A percentile compares a stretch with the other conserved stretches of the same genome.
Conservation (phyloP, 1,140 invertebrate genomes). For the Drosophila kepulauana region DNA sequence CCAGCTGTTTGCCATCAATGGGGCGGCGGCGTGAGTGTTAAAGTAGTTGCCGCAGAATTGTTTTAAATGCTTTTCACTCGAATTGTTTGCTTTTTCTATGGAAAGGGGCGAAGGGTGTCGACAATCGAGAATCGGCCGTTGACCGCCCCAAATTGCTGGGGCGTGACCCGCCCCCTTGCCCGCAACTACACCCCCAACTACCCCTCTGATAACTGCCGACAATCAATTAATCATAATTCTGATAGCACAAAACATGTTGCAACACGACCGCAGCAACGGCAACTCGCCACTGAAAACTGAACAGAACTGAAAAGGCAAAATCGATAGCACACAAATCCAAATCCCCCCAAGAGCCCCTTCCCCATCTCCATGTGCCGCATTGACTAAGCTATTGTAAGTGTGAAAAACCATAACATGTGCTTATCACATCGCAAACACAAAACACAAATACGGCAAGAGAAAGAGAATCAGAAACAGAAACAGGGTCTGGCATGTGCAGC, state of each 20-base stretch:
- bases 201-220: constrained; percentile 48
- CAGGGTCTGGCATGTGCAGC: constrained; percentile 46
- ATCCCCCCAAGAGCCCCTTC: constrained; percentile 22
- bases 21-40: background rate
- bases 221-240: constrained; percentile 80
- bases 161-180: constrained; percentile 47
- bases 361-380: background rate
- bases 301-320: constrained; percentile 57
- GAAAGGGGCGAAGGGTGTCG: constrained; percentile 16
- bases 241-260: constrained; percentile 74
- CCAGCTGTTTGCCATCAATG: constrained; percentile 70
- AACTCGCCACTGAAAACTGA: constrained; percentile 58
- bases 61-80: constrained; percentile 55
- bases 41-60: constrained; percentile 4
- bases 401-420: constrained; percentile 80
- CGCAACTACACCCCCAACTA: constrained; percentile 12
- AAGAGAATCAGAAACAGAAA: constrained; percentile 17
- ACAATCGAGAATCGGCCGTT: constrained; percentile 34
- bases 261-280: constrained; percentile 58
- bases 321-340: constrained; percentile 65
- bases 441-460: constrained; percentile 29
- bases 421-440: constrained; percentile 68
- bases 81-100: constrained; percentile 18
- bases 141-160: constrained; percentile 61
- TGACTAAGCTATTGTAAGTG: constrained; percentile 40